These are phyloP conservation scores for Huso huso DNA, from an alignment of 2,797 vertebrate species.

Conservation along the genomic window DNA sequence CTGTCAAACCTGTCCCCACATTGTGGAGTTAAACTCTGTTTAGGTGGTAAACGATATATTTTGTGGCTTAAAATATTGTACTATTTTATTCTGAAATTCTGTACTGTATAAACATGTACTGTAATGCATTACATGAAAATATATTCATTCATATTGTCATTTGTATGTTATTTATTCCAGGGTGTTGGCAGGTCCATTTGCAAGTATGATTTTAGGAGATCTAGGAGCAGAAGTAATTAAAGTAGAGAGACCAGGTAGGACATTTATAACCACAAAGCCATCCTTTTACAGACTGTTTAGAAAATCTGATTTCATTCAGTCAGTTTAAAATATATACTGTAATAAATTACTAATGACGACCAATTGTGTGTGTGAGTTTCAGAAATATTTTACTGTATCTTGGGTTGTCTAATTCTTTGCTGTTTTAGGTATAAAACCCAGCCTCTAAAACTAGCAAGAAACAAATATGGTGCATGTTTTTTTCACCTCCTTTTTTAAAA, in stretches of 20 bases:
- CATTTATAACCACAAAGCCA: neutral
- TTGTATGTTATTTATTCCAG: constrained; percentile 43
- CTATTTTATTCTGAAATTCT: neutral
- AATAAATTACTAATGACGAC: neutral
- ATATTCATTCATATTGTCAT: too few species aligned
- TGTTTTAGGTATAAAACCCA: too few species aligned
- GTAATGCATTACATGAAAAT: too few species aligned
- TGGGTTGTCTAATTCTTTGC: too few species aligned
- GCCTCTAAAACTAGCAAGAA: too few species aligned
- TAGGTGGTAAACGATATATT: neutral
- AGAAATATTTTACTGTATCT: too few species aligned
- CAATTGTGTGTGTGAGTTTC: too few species aligned
- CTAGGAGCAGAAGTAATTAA: constrained; percentile 92
- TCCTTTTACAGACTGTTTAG: constrained; percentile 5
- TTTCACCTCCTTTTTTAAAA: too few species aligned
- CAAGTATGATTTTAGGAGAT: constrained; percentile 91
- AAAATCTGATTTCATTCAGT: neutral
- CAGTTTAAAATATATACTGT: constrained; percentile 3
- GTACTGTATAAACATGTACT: neutral
- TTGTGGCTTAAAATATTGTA: neutral
- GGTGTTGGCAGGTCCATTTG: constrained; percentile 87
- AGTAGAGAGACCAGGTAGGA: constrained; percentile 83
- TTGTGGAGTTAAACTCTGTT: neutral
- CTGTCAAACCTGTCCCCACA: too few species aligned
- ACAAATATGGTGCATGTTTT: too few species aligned